These are phyloP conservation scores for Periphyllus acericola DNA, from an alignment of 2,888 invertebrate species.

Conservation along the genomic window DNA sequence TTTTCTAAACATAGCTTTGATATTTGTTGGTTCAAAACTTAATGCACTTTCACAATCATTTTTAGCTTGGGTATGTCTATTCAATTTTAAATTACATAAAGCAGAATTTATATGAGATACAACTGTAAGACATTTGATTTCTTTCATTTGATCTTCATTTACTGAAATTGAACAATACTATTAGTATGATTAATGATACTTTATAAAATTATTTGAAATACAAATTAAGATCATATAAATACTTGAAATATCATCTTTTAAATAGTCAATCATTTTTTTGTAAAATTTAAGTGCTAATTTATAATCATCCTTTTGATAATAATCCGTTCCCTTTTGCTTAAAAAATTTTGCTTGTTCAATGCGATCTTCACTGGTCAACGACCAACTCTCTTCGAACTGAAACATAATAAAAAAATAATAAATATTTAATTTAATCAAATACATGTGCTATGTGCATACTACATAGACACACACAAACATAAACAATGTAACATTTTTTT, in stretches of 20 bases:
- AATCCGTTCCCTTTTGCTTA: slow-evolving; percentile 91
- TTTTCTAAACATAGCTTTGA: slow-evolving; percentile 89
- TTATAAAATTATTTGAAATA: slow-evolving; percentile 22
- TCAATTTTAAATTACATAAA: slow-evolving; percentile 80
- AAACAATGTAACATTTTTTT: neutral
- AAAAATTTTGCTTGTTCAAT: slow-evolving; percentile 82
- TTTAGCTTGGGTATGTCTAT: slow-evolving; percentile 78
- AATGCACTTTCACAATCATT: slow-evolving; percentile 83
- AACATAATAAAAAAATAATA: slow-evolving; percentile 63
- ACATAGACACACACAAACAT: neutral
- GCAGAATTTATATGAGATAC: slow-evolving; percentile 81
- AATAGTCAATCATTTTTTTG: slow-evolving; percentile 76
- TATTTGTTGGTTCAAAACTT: slow-evolving; percentile 78
- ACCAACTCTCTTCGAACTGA: slow-evolving; percentile 82
- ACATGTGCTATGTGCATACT: neutral
- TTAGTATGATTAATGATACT: neutral
- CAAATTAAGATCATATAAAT: slow-evolving; percentile 63
- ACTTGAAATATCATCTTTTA: slow-evolving; percentile 71
- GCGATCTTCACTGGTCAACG: slow-evolving; percentile 81
- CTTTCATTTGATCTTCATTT: slow-evolving; percentile 29
- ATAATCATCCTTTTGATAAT: slow-evolving; percentile 84
- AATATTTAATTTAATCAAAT: slow-evolving; percentile 46
- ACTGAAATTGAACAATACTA: slow-evolving; percentile 19
- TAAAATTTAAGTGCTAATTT: slow-evolving; percentile 87
- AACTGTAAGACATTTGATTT: slow-evolving; percentile 72